Evolutionary conservation across 2,888 invertebrate genomes (phyloP).

Genomic region (Rambutsinella grinnellia): DNA sequence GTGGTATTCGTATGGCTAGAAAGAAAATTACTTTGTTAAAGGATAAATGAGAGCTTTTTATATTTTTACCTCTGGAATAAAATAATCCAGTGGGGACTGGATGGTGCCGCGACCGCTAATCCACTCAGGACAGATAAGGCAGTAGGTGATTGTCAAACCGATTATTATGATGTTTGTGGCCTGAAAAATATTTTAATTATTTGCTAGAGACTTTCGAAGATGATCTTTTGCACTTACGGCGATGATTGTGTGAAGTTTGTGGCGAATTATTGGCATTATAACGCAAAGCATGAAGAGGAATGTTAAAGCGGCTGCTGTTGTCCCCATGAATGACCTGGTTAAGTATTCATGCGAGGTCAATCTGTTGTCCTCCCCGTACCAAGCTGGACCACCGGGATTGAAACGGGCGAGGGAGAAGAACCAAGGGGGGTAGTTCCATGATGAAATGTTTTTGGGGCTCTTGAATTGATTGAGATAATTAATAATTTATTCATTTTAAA

Average conservation of each 20-base stretch:
- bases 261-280: slow-evolving; percentile 62
- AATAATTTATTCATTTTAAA: too few relatives aligned
- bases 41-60: too few relatives aligned
- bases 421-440: slow-evolving; percentile 64
- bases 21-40: too few relatives aligned
- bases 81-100: slow-evolving; percentile 60
- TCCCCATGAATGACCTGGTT: slow-evolving; percentile 49
- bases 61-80: slow-evolving; percentile 59
- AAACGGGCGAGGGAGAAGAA: slow-evolving; percentile 63
- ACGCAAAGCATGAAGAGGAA: slow-evolving; percentile 56
- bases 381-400: slow-evolving; percentile 64
- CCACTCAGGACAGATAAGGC: slow-evolving; percentile 63
- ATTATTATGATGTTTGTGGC: slow-evolving; percentile 59
- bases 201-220: background rate
- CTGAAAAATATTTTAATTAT: slow-evolving; percentile 40
- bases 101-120: slow-evolving; percentile 55
- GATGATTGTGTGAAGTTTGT: slow-evolving; percentile 59
- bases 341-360: slow-evolving; percentile 57
- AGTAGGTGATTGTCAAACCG: slow-evolving; percentile 59
- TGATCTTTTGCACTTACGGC: too few relatives aligned
- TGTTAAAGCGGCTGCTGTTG: slow-evolving; percentile 47
- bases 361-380: slow-evolving; percentile 57
- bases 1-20: slow-evolving; percentile 56
- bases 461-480: background rate
- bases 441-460: too few relatives aligned